A percentile compares a stretch with the other conserved stretches of the same genome.
These are phyloP conservation scores for Falco concolor DNA, from an alignment of 2,797 vertebrate genomes.

Conservation along the genomic window DNA sequence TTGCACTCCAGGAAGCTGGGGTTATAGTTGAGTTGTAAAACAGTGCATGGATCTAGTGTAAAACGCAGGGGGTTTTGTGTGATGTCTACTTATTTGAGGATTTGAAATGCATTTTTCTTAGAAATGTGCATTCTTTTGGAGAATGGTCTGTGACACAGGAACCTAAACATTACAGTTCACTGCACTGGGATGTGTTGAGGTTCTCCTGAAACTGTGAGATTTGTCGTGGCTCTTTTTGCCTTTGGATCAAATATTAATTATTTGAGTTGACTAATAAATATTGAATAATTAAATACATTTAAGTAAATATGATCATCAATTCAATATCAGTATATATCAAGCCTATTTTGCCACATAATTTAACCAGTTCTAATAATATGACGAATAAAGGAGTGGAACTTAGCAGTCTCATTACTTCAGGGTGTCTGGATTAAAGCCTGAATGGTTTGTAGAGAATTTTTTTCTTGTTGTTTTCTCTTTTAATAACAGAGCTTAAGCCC, in stretches of 20 bases:
- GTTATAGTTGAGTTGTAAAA: neutral
- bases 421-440: neutral
- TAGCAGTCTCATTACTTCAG: too few relatives aligned
- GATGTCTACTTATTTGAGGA: neutral
- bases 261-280: neutral
- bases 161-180: neutral
- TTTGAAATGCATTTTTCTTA: neutral
- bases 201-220: neutral
- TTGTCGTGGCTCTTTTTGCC: neutral
- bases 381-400: neutral
- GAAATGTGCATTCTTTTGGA: neutral
- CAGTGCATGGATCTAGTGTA: neutral
- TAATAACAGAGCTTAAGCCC: neutral
- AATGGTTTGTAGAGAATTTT: neutral
- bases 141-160: neutral
- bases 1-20: neutral
- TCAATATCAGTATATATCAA: too few relatives aligned
- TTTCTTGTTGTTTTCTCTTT: neutral
- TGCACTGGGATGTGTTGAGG: neutral
- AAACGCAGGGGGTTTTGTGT: neutral
- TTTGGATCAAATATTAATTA: neutral
- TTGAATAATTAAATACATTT: too few relatives aligned
- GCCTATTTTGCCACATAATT: neutral
- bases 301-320: neutral
- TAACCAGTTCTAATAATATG: neutral